Conservation (phyloP, 2,113 vertebrate species). For the Saguinus imperator region DNA sequence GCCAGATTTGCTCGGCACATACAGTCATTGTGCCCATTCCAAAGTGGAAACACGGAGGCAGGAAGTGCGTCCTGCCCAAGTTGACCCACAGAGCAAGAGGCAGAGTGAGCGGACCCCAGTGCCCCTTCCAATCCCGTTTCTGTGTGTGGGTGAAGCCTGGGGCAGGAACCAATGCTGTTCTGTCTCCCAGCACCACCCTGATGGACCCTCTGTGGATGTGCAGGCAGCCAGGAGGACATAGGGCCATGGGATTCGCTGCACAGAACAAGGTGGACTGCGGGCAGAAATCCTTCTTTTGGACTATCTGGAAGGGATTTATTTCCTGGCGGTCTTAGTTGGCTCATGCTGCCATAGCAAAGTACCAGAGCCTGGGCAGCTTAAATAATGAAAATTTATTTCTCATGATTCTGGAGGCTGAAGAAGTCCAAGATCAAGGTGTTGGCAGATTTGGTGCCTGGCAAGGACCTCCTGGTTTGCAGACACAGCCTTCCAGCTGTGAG, state of each 20-base stretch:
- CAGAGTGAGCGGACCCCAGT: accelerated
- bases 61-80: accelerated
- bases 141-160: not conserved
- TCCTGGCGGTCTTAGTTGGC: not conserved
- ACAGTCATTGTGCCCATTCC: not conserved
- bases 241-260: not conserved
- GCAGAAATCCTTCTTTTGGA: not conserved
- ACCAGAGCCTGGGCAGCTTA: no score
- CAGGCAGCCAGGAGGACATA: no score
- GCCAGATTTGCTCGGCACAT: not conserved
- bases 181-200: not conserved
- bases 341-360: not conserved
- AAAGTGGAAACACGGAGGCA: not conserved
- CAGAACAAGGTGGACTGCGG: not conserved
- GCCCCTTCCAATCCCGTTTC: not conserved
- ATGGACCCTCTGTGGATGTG: not conserved
- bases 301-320: not conserved
- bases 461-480: not conserved
- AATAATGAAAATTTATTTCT: no score
- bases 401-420: not conserved
- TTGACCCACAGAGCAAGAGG: not conserved
- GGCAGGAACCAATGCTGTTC: not conserved
- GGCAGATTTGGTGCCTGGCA: no score
- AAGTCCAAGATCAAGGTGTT: not conserved
- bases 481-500: not conserved